phyloP scores from a whole-genome alignment of 2,888 invertebrate species.

The Cryptocheilus praepositus region DNA sequence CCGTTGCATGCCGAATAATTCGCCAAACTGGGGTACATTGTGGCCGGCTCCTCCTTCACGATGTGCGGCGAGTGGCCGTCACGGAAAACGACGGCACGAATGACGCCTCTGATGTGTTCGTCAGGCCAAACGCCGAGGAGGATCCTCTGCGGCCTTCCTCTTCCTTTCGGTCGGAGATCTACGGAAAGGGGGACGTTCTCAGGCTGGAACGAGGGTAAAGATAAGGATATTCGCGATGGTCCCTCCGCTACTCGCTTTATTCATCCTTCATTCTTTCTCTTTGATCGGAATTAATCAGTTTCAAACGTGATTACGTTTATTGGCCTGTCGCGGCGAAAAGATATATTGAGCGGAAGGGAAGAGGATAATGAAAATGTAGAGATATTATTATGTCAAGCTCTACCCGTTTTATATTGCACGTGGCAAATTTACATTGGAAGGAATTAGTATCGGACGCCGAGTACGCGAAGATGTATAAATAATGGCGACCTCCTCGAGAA shows the following conservation, averaged over 20 bases:
- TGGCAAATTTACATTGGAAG: no score
- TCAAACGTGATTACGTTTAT: no score
- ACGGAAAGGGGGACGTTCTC: slow-evolving; percentile 31
- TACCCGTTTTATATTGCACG: no score
- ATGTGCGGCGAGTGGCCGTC: slow-evolving; percentile 82
- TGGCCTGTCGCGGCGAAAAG: no score
- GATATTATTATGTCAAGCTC: no score
- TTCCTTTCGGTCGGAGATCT: slow-evolving; percentile 93
- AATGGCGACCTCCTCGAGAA: no score
- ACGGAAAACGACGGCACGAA: slow-evolving; percentile 93
- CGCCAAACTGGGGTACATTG: slow-evolving; percentile 72
- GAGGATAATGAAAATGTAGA: no score
- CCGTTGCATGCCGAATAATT: slow-evolving; percentile 77
- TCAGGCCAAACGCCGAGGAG: slow-evolving; percentile 95
- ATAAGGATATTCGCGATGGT: not conserved
- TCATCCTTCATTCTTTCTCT: no score
- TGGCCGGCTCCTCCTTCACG: slow-evolving; percentile 70
- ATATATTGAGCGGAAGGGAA: no score
- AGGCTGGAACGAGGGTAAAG: not conserved
- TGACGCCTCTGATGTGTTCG: slow-evolving; percentile 94
- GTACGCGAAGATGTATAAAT: no score
- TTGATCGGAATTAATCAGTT: no score
- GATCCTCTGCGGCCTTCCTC: slow-evolving; percentile 93
- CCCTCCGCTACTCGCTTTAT: slow-evolving; percentile 3
- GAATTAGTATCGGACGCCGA: no score